Evolutionary conservation across 1,140 invertebrate genomes (phyloP).

Genomic region (Aporrectodea caliginosa): DNA sequence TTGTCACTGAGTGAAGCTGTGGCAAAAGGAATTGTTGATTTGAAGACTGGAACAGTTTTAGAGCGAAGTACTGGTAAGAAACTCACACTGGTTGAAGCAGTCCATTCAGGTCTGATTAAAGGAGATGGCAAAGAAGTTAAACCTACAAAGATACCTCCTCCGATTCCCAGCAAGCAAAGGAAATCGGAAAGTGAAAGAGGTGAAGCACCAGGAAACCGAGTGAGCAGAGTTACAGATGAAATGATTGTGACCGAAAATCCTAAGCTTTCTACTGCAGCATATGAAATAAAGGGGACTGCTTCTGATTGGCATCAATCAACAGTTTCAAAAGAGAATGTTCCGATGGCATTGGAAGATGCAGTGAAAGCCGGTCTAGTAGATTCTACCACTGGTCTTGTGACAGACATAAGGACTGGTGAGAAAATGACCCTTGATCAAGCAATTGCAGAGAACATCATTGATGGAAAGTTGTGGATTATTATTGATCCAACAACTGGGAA

Average conservation of each 20-base stretch:
- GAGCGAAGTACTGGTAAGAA: background rate
- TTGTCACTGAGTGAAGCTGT: constrained; percentile 45
- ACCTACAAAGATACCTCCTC: constrained; percentile 70
- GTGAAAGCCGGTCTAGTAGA: constrained; percentile 48
- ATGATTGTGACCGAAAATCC: no score
- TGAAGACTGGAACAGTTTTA: constrained; percentile 58
- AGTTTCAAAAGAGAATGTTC: constrained; percentile 53
- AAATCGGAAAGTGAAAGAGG: no score
- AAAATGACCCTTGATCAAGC: constrained; percentile 46
- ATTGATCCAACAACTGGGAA: constrained; percentile 40
- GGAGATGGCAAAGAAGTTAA: background rate
- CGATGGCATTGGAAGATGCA: constrained; percentile 74
- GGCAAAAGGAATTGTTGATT: constrained; percentile 42
- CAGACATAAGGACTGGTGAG: constrained; percentile 74
- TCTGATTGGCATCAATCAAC: no score
- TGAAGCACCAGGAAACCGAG: no score
- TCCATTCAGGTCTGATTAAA: background rate
- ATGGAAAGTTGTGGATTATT: constrained; percentile 3
- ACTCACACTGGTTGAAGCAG: constrained; percentile 10
- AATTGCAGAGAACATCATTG: constrained; percentile 43
- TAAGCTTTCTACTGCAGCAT: no score
- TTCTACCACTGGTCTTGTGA: constrained; percentile 31
- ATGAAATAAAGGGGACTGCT: no score
- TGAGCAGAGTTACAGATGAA: no score
- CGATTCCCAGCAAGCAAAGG: constrained; percentile 65